Conservation (phyloP, 2,113 vertebrate species). For the Ranitomeya imitator region DNA sequence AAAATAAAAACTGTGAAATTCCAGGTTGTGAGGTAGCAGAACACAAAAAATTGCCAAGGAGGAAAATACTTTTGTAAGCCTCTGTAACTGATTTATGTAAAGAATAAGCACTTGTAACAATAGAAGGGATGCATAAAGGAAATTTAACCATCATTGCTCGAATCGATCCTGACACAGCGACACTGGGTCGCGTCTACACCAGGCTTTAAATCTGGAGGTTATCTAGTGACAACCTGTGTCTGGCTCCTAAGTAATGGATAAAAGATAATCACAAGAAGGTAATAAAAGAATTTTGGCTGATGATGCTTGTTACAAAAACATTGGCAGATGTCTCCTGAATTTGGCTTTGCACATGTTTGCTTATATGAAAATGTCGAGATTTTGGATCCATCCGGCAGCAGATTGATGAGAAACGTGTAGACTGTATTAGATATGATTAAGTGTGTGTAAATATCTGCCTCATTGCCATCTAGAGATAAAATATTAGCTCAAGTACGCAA, state of each 20-base stretch:
- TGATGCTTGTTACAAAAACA: neutral
- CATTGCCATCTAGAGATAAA: neutral
- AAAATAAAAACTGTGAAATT: too few relatives aligned
- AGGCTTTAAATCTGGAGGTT: neutral
- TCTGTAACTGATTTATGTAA: neutral
- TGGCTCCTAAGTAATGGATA: neutral
- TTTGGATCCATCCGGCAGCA: neutral
- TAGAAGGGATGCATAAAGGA: neutral
- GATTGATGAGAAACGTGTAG: neutral
- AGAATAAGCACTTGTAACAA: neutral
- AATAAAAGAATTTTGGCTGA: neutral
- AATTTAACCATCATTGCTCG: neutral
- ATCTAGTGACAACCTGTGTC: neutral
- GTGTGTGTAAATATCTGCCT: neutral
- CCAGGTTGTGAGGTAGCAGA: too few relatives aligned
- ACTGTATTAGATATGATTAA: neutral
- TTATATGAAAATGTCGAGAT: neutral
- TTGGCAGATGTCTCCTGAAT: conserved; percentile 17
- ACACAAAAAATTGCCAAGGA: too few relatives aligned
- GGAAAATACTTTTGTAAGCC: neutral
- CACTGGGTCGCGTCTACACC: neutral
- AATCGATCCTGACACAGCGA: neutral
- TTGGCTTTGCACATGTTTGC: conserved; percentile 4
- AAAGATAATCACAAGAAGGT: neutral
- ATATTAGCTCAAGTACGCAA: neutral